Conservation (phyloP, 23 tunicate species). For the Oikopleura albicans region DNA sequence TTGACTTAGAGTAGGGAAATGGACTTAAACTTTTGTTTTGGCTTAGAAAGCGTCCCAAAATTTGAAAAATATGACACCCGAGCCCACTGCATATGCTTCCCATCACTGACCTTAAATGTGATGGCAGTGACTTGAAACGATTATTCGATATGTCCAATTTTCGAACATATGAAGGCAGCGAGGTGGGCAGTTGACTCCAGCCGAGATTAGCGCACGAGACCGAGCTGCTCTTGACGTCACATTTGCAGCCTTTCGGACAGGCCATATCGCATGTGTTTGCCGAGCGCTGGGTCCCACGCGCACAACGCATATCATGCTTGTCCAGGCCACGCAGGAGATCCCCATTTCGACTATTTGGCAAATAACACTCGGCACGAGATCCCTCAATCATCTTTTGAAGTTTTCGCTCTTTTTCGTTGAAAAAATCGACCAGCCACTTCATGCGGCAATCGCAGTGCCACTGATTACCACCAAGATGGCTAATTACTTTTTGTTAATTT, state of each 20-base stretch:
- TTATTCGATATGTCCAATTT: neutral
- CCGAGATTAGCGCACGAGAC: neutral
- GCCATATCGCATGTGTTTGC: neutral
- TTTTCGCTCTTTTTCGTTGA: neutral
- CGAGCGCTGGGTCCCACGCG: neutral
- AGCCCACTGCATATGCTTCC: too few species aligned
- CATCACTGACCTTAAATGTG: neutral
- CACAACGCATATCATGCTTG: neutral
- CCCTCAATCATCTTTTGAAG: neutral
- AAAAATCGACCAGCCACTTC: neutral
- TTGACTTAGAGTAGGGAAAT: too few species aligned
- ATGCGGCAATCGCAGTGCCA: conserved; percentile 11
- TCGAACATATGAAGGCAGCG: neutral
- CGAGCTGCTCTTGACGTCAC: neutral
- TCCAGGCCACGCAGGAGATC: neutral
- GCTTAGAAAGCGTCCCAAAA: too few species aligned
- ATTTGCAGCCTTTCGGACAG: neutral
- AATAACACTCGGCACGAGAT: neutral
- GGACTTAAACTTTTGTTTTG: too few species aligned
- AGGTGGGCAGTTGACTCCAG: neutral
- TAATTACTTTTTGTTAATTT: neutral
- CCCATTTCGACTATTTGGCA: neutral
- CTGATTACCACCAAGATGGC: neutral
- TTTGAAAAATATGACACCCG: too few species aligned
- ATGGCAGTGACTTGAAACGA: neutral